Evolutionary conservation across 2,113 vertebrate species (phyloP).

Genomic region (Monopterus albus): DNA sequence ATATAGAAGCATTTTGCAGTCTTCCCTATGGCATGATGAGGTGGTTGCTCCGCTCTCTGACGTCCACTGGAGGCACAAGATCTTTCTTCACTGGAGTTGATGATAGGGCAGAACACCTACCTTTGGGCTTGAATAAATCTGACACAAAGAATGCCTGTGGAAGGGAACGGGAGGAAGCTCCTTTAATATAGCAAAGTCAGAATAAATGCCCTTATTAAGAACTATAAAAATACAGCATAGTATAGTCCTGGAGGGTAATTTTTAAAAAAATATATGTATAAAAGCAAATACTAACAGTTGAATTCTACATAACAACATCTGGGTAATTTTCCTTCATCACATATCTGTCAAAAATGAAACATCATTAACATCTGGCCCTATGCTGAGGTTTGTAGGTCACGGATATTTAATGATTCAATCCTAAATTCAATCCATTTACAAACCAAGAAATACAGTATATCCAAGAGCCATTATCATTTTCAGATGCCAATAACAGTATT

Average conservation of each 20-base stretch:
- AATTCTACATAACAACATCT: too few species aligned
- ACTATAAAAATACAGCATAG: too few species aligned
- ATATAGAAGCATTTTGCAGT: too few species aligned
- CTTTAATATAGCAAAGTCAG: neutral
- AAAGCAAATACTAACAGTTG: too few species aligned
- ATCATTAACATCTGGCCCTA: neutral
- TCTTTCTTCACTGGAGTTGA: conserved; percentile 74
- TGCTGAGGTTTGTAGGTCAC: too few species aligned
- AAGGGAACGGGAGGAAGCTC: neutral
- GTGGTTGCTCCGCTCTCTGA: conserved; percentile 75
- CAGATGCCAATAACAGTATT: too few species aligned
- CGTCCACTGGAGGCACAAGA: conserved; percentile 68
- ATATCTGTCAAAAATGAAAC: neutral
- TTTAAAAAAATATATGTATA: too few species aligned
- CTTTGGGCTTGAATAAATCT: conserved; percentile 76
- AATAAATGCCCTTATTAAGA: neutral
- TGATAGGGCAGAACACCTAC: conserved; percentile 52
- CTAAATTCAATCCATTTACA: neutral
- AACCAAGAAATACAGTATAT: neutral
- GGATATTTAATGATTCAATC: neutral
- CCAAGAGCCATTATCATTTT: too few species aligned
- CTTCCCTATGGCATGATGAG: conserved; percentile 74
- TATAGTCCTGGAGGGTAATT: too few species aligned
- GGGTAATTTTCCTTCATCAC: too few species aligned
- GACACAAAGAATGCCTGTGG: conserved; percentile 79